phyloP scores from a whole-genome alignment of 2,797 vertebrate genomes.

The Mormyrus hasselquistii region DNA sequence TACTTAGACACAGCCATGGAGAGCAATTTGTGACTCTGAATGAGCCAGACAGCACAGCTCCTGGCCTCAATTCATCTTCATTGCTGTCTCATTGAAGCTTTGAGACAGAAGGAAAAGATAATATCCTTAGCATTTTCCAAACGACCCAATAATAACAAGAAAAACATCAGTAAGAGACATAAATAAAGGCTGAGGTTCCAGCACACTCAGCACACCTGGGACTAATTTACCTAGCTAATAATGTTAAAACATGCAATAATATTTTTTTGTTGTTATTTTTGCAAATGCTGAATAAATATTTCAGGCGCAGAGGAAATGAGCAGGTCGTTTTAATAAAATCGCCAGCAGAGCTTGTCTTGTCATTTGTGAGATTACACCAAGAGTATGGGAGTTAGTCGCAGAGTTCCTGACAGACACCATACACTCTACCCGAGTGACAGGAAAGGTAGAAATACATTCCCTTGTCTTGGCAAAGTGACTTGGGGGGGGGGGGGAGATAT shows the following conservation, averaged over 20 bases:
- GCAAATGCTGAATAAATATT: background rate
- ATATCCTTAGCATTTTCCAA: background rate
- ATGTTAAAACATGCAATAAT: background rate
- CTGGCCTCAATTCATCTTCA: background rate
- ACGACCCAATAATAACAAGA: background rate
- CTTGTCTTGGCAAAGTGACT: background rate
- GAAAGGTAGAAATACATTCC: background rate
- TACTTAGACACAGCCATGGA: background rate
- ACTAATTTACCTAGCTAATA: background rate
- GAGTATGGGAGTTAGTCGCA: background rate
- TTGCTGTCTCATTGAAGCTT: constrained; percentile 5
- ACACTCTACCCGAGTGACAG: background rate
- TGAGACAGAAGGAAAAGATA: background rate
- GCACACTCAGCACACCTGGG: background rate
- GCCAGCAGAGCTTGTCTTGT: background rate
- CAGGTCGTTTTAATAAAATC: background rate
- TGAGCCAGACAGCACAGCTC: background rate
- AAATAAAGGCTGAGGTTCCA: background rate
- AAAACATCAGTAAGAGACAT: background rate
- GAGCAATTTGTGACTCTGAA: background rate
- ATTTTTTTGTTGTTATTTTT: background rate
- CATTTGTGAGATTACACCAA: background rate
- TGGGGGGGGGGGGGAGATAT: constrained; percentile 21
- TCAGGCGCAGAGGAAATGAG: background rate
- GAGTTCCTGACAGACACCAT: background rate